These are phyloP conservation scores for Scolopax rusticola DNA, from an alignment of 2,797 vertebrate species.

Conservation along the genomic window DNA sequence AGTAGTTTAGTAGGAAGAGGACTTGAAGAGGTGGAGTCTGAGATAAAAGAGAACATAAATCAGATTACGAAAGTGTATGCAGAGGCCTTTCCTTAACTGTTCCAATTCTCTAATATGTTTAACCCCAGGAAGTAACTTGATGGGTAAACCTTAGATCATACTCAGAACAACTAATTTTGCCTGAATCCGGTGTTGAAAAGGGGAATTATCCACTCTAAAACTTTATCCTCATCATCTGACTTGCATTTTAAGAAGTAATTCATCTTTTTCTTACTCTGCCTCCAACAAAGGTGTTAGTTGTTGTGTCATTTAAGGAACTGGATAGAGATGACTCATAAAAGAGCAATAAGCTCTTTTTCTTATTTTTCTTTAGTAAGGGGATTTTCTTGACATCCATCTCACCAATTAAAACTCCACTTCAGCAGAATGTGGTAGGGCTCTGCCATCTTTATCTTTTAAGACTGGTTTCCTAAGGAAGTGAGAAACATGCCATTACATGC, in stretches of 20 bases:
- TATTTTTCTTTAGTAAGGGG: not conserved
- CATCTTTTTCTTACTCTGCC: constrained; percentile 13
- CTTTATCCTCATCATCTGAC: constrained; percentile 61
- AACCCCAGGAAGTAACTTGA: constrained; percentile 65
- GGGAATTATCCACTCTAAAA: constrained; percentile 62
- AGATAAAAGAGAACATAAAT: constrained; percentile 68
- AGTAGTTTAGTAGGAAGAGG: not conserved
- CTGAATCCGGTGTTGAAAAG: constrained; percentile 70
- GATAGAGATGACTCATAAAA: constrained; percentile 34
- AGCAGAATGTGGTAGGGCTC: constrained; percentile 36
- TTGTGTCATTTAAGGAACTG: not conserved
- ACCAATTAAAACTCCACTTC: constrained; percentile 8
- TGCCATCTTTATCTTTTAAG: constrained; percentile 41
- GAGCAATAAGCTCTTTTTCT: constrained; percentile 1
- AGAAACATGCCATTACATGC: constrained; percentile 9
- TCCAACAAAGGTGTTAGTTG: constrained; percentile 64
- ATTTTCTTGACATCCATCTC: constrained; percentile 45
- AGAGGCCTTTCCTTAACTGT: constrained; percentile 22
- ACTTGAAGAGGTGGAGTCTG: constrained; percentile 33
- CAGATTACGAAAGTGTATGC: constrained; percentile 20
- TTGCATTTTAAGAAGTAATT: constrained; percentile 55
- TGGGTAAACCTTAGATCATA: constrained; percentile 64
- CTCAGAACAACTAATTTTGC: constrained; percentile 63
- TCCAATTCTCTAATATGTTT: constrained; percentile 52
- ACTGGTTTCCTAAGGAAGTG: constrained; percentile 25